Percentiles rank a stretch among this genome's conserved stretches.
Evolutionary conservation across 2,888 invertebrate species (phyloP).

Genomic region (Crioceris asparagi): DNA sequence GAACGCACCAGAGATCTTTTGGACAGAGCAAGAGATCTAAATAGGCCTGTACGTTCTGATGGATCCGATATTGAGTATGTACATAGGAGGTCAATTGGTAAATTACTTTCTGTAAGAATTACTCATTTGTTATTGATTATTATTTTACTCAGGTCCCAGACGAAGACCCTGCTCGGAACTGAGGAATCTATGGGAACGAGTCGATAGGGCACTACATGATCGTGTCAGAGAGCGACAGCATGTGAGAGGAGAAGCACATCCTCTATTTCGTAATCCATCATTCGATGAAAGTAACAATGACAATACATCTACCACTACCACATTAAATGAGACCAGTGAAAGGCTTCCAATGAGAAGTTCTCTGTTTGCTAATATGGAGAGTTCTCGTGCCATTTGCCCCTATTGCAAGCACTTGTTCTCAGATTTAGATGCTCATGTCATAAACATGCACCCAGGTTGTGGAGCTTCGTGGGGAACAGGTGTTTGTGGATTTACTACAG

Average conservation of each 20-base stretch:
- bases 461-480: slow-evolving; percentile 39
- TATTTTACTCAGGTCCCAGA: slow-evolving; percentile 15
- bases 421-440: slow-evolving; percentile 40
- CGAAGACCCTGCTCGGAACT: slow-evolving; percentile 21
- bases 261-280: slow-evolving; percentile 26
- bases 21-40: slow-evolving; percentile 16
- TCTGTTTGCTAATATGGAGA: slow-evolving; percentile 19
- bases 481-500: slow-evolving; percentile 38
- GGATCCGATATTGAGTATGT: slow-evolving; percentile 15
- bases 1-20: too few species aligned
- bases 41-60: slow-evolving; percentile 19
- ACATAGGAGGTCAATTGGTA: slow-evolving; percentile 6
- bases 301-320: slow-evolving; percentile 4
- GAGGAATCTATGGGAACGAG: slow-evolving; percentile 17
- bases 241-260: slow-evolving; percentile 39
- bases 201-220: slow-evolving; percentile 24
- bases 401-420: slow-evolving; percentile 39
- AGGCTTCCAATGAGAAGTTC: slow-evolving; percentile 6
- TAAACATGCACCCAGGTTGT: slow-evolving; percentile 45
- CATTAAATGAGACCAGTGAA: slow-evolving; percentile 2
- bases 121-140: too few species aligned
- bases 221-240: slow-evolving; percentile 34
- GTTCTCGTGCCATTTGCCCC: slow-evolving; percentile 24
- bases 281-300: slow-evolving; percentile 12
- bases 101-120: neutral